Evolutionary conservation across 92 coral and sea anemone genomes (phyloP).

Genomic region (Meandrina meandrites): DNA sequence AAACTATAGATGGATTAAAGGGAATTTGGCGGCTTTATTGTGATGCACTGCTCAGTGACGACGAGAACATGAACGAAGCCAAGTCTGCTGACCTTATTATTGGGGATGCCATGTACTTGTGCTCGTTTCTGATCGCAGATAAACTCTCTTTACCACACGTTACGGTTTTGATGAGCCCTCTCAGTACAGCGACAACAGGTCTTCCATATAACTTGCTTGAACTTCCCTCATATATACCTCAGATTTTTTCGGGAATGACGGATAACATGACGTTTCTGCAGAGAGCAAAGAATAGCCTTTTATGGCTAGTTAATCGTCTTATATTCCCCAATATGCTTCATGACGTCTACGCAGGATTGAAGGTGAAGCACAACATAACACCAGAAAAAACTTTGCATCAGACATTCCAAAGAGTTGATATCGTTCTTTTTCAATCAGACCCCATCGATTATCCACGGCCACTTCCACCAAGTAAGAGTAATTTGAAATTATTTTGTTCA

Average conservation of each 20-base stretch:
- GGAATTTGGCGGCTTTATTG: slow-evolving; percentile 25
- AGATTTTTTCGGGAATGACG: slow-evolving; percentile 18
- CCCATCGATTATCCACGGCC: slow-evolving; percentile 52
- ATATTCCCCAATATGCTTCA: background rate
- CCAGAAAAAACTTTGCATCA: slow-evolving; percentile 46
- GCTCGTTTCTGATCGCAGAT: slow-evolving; percentile 59
- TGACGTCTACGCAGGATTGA: slow-evolving; percentile 27
- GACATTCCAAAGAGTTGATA: slow-evolving; percentile 36
- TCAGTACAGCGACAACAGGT: slow-evolving; percentile 8
- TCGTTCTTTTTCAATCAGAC: slow-evolving; percentile 45
- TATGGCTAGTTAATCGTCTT: background rate
- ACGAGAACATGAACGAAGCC: slow-evolving; percentile 18
- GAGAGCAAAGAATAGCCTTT: slow-evolving; percentile 35
- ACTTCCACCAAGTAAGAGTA: slow-evolving; percentile 46
- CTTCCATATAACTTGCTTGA: slow-evolving; percentile 18
- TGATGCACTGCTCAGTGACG: slow-evolving; percentile 39
- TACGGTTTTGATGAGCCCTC: slow-evolving; percentile 15
- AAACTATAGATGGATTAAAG: background rate
- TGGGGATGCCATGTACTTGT: slow-evolving; percentile 51
- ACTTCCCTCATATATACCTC: slow-evolving; percentile 55
- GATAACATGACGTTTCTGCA: slow-evolving; percentile 41
- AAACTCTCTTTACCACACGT: slow-evolving; percentile 56
- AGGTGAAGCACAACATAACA: slow-evolving; percentile 38
- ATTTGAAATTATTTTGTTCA: background rate
- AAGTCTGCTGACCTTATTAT: slow-evolving; percentile 45